Conservation (phyloP, 2,797 vertebrate genomes). For the Sparus aurata region DNA sequence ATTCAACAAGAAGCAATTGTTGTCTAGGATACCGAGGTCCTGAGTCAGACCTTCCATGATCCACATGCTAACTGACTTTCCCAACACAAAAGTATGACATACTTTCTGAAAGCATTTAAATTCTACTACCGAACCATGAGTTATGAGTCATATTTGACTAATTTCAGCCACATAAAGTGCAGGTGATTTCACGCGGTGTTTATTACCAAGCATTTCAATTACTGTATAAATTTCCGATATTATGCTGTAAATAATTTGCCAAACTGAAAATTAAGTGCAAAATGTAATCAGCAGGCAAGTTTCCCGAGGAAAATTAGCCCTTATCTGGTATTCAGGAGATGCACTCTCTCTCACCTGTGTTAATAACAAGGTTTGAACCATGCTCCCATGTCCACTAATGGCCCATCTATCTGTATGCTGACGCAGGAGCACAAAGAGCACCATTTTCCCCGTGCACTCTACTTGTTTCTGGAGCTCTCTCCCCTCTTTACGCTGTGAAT, state of each 20-base stretch:
- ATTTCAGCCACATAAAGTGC: neutral
- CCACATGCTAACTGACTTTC: constrained; percentile 3
- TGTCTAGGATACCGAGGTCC: neutral
- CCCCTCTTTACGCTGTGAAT: constrained; percentile 77
- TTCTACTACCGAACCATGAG: neutral
- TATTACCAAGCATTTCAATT: constrained; percentile 14
- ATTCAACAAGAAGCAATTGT: neutral
- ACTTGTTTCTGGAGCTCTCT: constrained; percentile 72
- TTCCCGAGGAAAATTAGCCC: constrained; percentile 31
- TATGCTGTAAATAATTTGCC: constrained; percentile 24
- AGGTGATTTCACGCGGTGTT: neutral
- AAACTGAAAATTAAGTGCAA: constrained; percentile 7
- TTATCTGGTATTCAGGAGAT: constrained; percentile 51
- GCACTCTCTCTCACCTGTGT: constrained; percentile 59
- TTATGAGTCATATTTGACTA: neutral
- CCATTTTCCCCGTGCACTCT: constrained; percentile 63
- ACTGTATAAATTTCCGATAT: neutral
- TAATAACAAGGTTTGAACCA: constrained; percentile 72
- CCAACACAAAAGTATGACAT: neutral
- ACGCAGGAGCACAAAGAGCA: constrained; percentile 72
- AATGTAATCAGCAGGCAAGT: constrained; percentile 11
- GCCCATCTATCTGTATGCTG: constrained; percentile 75
- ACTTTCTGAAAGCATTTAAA: neutral
- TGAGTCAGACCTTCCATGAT: neutral
- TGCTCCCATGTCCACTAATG: constrained; percentile 76